phyloP scores from a whole-genome alignment of 1,140 invertebrate species.

The Drosophila virilis region DNA sequence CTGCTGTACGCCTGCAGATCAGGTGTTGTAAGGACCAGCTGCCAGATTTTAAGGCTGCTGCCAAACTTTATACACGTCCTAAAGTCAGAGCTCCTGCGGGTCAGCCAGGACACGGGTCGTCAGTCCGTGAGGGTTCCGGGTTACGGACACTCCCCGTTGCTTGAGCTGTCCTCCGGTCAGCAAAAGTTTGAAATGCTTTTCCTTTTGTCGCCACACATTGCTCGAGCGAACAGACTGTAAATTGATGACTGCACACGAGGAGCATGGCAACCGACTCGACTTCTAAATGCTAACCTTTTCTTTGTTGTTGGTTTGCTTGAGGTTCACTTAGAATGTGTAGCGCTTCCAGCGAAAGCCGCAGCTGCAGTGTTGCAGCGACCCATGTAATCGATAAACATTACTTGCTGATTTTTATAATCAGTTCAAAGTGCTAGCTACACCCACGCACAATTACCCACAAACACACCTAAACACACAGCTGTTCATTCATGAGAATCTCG shows the following conservation, averaged over 20 bases:
- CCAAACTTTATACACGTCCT: conserved; percentile 11
- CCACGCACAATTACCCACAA: conserved; percentile 7
- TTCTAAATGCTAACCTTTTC: conserved; percentile 7
- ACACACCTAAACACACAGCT: background rate
- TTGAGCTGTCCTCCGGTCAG: background rate
- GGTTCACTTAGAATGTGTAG: conserved; percentile 25
- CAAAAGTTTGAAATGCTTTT: conserved; percentile 15
- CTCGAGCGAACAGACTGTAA: conserved; percentile 4
- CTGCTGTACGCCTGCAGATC: background rate
- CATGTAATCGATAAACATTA: conserved; percentile 66
- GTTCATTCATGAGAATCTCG: conserved; percentile 33
- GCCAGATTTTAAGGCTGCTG: background rate
- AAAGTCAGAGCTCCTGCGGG: background rate
- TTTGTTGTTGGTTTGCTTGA: background rate
- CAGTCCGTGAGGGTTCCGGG: background rate
- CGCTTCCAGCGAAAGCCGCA: conserved; percentile 14
- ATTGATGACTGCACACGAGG: conserved; percentile 26
- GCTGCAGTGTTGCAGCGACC: conserved; percentile 8
- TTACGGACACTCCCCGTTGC: too few species aligned
- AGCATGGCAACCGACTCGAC: conserved; percentile 3
- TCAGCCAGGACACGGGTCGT: background rate
- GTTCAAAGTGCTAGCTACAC: conserved; percentile 33
- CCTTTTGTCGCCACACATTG: conserved; percentile 13
- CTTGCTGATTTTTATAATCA: conserved; percentile 49
- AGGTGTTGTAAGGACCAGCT: too few species aligned